Evolutionary conservation across 2,888 invertebrate genomes (phyloP), one percentile per base, ranked within the genome.

Genomic region (Eupithecia subfuscata): DNA sequence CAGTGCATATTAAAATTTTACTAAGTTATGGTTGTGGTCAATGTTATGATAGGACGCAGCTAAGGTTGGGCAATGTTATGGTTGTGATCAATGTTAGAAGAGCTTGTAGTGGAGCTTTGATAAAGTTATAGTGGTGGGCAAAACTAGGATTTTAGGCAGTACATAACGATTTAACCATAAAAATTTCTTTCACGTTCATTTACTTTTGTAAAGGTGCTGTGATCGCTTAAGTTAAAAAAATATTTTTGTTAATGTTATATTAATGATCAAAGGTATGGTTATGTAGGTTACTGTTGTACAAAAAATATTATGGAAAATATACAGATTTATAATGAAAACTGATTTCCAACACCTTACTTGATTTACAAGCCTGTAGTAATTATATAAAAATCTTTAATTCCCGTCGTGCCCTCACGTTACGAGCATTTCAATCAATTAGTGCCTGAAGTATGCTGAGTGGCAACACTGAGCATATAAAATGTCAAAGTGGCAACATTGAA

Each of bases 341-440:
- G 6, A 12, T 60, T 60, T 60, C 2, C 60, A n/a, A n/a, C n/a
- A n/a, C n/a, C n/a, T n/a, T n/a, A 60, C 60, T 0, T 34, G 7
- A 12, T n/a, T n/a, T n/a, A n/a, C n/a, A 22, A 18, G 4, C 40
- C n/a, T 0, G 11, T 40, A 18, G 22, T 25, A 22, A 68, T 45
- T 45, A 71, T 34, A 60, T 34, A 34, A 43, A 48, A 65, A 71
- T 43, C 34, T 43, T 71, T 70, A 25, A 64, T 64, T 40, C 18
- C 16, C 9, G 64, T 18, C 65, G 52, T 70, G 63, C 43, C 69
- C 71, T 34, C 64, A 22, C 70, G 56, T 40, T 16, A 67, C 74
- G 67, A 43, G 40, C 52, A 48, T 52, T 73, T 68, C 74, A 74
- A 74, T 74, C 70, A 74, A 74, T 74, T 74, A 70, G 45, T 60